phyloP scores from a whole-genome alignment of 2,888 invertebrate genomes.

The Gryllus longicercus region DNA sequence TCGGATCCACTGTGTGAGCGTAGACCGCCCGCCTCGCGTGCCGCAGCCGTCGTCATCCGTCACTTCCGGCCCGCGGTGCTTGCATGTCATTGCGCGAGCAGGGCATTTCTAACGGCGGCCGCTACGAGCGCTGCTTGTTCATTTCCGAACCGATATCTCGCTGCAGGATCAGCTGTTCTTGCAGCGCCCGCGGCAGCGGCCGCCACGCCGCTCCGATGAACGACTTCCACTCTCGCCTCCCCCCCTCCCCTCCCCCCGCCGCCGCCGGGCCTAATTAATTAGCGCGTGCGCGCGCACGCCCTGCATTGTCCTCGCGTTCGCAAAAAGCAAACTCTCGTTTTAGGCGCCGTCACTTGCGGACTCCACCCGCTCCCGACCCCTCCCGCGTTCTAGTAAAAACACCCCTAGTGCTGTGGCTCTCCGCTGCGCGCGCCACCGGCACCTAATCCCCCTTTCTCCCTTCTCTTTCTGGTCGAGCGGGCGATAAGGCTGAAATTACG shows the following conservation, averaged over 20 bases:
- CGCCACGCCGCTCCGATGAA: neutral
- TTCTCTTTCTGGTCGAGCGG: neutral
- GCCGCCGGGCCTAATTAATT: neutral
- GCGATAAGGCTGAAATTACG: conserved; percentile 17
- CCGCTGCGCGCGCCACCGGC: neutral
- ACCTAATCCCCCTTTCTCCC: neutral
- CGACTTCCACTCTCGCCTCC: too few relatives aligned
- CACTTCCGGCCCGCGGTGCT: neutral
- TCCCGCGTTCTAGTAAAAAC: neutral
- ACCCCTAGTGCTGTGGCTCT: neutral
- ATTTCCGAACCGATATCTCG: conserved; percentile 8
- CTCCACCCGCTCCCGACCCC: too few relatives aligned
- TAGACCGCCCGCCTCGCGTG: too few relatives aligned
- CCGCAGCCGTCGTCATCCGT: neutral
- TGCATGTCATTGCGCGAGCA: neutral
- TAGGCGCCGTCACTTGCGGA: neutral
- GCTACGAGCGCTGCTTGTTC: neutral
- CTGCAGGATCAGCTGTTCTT: neutral
- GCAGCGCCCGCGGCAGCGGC: neutral
- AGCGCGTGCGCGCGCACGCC: neutral
- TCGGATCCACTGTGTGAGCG: too few relatives aligned
- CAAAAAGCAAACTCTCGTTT: neutral
- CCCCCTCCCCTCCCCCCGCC: neutral
- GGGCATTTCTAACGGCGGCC: neutral
- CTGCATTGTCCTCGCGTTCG: neutral